These are phyloP conservation scores for Lasaia peninsularis DNA, from an alignment of 1,140 invertebrate genomes.

Conservation along the genomic window DNA sequence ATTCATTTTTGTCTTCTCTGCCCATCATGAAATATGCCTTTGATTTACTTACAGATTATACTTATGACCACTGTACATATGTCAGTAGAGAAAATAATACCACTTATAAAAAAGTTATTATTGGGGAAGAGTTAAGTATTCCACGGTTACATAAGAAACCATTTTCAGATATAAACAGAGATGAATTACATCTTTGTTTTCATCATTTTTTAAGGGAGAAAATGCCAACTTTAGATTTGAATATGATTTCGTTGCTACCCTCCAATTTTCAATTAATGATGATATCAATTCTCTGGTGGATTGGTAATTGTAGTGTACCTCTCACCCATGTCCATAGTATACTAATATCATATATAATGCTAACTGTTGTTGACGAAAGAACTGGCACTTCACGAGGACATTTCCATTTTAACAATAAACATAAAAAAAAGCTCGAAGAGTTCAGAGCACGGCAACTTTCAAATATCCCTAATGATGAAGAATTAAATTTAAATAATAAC, in stretches of 20 bases:
- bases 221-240: constrained; percentile 61
- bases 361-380: constrained; percentile 80
- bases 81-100: constrained; percentile 45
- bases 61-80: constrained; percentile 58
- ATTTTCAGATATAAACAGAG: constrained; percentile 56
- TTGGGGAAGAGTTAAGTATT: constrained; percentile 45
- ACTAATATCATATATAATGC: constrained; percentile 79
- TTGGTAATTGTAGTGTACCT: constrained; percentile 74
- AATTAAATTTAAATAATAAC: constrained; percentile 63
- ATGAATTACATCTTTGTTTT: constrained; percentile 56
- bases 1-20: constrained; percentile 80
- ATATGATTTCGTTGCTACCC: constrained; percentile 75
- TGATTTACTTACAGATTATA: constrained; percentile 78
- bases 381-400: constrained; percentile 76
- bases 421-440: constrained; percentile 54
- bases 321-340: constrained; percentile 79
- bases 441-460: constrained; percentile 41
- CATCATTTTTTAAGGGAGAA: constrained; percentile 65
- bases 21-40: constrained; percentile 83
- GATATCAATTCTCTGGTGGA: constrained; percentile 83
- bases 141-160: constrained; percentile 46
- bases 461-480: constrained; percentile 26
- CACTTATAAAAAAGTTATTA: constrained; percentile 47
- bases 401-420: constrained; percentile 62
- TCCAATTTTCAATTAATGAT: constrained; percentile 81